phyloP scores from a whole-genome alignment of 2,797 vertebrate genomes.

The Glossophaga mutica region DNA sequence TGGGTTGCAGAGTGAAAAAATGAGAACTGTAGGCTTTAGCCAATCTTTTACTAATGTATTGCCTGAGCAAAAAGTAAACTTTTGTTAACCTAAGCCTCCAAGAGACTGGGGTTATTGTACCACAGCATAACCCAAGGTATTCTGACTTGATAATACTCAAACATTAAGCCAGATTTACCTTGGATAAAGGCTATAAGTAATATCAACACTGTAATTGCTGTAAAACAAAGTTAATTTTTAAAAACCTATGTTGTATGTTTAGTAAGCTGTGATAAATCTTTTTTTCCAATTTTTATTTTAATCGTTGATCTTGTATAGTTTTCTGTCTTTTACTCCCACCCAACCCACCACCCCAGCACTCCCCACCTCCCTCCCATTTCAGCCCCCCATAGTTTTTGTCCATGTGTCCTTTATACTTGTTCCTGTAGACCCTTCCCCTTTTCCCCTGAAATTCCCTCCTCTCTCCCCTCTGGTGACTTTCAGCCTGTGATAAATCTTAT shows the following conservation, averaged over 20 bases:
- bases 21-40: background rate
- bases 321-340: no score
- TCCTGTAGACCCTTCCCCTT: no score
- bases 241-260: background rate
- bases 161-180: background rate
- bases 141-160: background rate
- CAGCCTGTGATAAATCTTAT: background rate
- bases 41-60: background rate
- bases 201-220: background rate
- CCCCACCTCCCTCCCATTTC: no score
- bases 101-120: background rate
- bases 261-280: background rate
- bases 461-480: no score
- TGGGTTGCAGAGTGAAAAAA: background rate
- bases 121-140: background rate
- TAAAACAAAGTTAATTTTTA: background rate
- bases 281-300: no score
- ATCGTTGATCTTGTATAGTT: no score
- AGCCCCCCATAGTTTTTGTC: no score
- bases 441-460: no score
- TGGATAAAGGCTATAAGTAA: background rate
- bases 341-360: no score
- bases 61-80: background rate
- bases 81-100: background rate
- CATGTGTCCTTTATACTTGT: no score